Base-by-base conservation (phyloP, 1,140 invertebrate genomes). In the Drosophila varians region DNA sequence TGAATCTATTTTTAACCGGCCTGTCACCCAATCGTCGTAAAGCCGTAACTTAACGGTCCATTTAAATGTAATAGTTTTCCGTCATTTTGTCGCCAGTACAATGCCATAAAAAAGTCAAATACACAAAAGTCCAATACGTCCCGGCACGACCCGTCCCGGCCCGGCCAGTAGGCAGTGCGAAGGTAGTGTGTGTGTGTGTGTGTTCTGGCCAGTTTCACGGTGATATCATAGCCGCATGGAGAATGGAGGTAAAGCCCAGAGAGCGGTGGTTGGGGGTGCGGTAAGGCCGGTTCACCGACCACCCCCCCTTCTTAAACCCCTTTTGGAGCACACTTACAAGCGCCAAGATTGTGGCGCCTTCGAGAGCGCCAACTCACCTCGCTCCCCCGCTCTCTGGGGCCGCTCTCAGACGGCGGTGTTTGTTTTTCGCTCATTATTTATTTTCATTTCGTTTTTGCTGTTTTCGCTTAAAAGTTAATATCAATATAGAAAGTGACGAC, bases 391-490 rank as follows among this genome's bases (percentile, higher is more conserved):
- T 55, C 40, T 19, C n/a, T 25, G 4, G n/a, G 38, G 25, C 45
- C 26, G 7, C 55, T 28, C 60, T 60, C 54, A 21, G 38, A 49
- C 60, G 26, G 76, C 60, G 26, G 76, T 76, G 78, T 86, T 87
- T 87, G 82, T 88, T 86, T 86, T 87, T 87, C 74, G 76, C 77
- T 86, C 82, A 80, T 86, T 86, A 80, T 86, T 86, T 86, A 87
- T 86, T 82, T 86, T 87, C 77, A 72, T 86, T 79, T 88, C 70
- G 82, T 82, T 82, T 87, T 87, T 87, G 82, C 83, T 86, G 82
- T 86, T 87, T 86, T 86, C 82, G 82, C 83, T 86, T 87, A 88
- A 86, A 87, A 87, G 82, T 86, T 86, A 86, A 86, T 86, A 86
- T 86, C 82, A 86, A 87, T 86, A 86, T 86, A 86, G 82, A 86